Conservation (phyloP, 2,888 invertebrate species). For the Sinentomon sp. region DNA sequence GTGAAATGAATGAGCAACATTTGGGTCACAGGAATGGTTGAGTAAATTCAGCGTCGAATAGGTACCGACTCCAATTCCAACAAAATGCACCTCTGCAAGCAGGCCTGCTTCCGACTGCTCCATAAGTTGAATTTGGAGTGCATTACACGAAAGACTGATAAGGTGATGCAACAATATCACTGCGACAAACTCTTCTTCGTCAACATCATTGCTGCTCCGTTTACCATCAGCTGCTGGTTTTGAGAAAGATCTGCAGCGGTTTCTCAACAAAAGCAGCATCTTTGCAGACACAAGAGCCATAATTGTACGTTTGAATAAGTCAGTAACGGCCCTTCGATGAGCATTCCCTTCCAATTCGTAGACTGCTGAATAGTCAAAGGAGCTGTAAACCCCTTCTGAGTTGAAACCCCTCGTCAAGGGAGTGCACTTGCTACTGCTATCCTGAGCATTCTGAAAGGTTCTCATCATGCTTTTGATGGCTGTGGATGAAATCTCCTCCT, state of each 20-base stretch:
- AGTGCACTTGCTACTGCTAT: too few relatives aligned
- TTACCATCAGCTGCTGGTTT: too few relatives aligned
- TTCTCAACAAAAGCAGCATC: too few relatives aligned
- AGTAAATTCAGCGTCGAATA: conserved; percentile 49
- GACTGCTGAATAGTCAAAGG: conserved; percentile 22
- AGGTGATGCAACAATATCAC: conserved; percentile 40
- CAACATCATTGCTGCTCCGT: background rate
- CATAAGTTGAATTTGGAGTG: conserved; percentile 39
- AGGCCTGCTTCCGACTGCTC: too few relatives aligned
- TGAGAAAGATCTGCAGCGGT: too few relatives aligned
- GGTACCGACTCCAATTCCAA: conserved; percentile 35
- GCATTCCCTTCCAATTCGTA: conserved; percentile 38
- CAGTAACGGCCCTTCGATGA: conserved; percentile 31
- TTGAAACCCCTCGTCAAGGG: too few relatives aligned
- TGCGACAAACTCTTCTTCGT: conserved; percentile 27
- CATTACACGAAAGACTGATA: conserved; percentile 58
- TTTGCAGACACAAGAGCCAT: too few relatives aligned
- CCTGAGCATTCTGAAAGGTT: too few relatives aligned
- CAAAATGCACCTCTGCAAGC: too few relatives aligned
- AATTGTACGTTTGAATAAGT: conserved; percentile 39
- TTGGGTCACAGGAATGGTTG: conserved; percentile 68
- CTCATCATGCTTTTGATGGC: too few relatives aligned
- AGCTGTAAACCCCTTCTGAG: conserved; percentile 17
- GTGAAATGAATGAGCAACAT: conserved; percentile 35
- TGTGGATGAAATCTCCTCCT: too few relatives aligned